Conservation (phyloP, 1,140 invertebrate species). For the Pseudoatta argentina region DNA sequence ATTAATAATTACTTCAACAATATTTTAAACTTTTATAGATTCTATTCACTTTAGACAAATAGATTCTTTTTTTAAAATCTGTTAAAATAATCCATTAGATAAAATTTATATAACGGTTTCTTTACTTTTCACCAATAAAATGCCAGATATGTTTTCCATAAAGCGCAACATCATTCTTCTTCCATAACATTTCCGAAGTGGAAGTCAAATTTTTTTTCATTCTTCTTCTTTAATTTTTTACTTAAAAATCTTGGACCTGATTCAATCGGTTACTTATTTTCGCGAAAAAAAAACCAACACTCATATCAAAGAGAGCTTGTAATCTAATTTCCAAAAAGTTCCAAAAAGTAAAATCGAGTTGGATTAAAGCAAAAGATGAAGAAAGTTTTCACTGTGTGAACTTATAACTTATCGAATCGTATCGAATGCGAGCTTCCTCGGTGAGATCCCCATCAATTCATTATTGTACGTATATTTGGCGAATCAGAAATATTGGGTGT, state of each 20-base stretch:
- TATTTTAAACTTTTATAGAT: background rate
- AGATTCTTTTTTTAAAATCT: conserved; percentile 1
- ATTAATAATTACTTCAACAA: background rate
- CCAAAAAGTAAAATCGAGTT: conserved; percentile 13
- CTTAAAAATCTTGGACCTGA: background rate
- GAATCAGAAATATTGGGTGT: background rate
- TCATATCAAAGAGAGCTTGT: conserved; percentile 31
- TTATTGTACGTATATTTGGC: background rate
- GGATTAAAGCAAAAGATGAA: conserved; percentile 23
- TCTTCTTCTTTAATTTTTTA: background rate
- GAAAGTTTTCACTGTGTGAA: conserved; percentile 22
- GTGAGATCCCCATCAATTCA: background rate
- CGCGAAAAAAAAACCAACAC: background rate
- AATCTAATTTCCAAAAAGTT: conserved; percentile 51
- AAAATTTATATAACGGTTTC: background rate
- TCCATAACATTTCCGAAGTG: background rate
- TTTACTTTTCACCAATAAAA: conserved; percentile 2
- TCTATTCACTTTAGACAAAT: background rate
- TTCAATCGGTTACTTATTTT: conserved; percentile 43
- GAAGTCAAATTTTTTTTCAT: conserved; percentile 7
- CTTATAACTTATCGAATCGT: conserved; percentile 24
- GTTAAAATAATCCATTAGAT: conserved; percentile 8
- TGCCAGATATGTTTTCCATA: background rate
- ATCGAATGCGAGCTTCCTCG: background rate
- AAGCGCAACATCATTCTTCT: background rate